Evolutionary conservation across 2,113 vertebrate genomes (phyloP).

Genomic region (Mohoua ochrocephala): DNA sequence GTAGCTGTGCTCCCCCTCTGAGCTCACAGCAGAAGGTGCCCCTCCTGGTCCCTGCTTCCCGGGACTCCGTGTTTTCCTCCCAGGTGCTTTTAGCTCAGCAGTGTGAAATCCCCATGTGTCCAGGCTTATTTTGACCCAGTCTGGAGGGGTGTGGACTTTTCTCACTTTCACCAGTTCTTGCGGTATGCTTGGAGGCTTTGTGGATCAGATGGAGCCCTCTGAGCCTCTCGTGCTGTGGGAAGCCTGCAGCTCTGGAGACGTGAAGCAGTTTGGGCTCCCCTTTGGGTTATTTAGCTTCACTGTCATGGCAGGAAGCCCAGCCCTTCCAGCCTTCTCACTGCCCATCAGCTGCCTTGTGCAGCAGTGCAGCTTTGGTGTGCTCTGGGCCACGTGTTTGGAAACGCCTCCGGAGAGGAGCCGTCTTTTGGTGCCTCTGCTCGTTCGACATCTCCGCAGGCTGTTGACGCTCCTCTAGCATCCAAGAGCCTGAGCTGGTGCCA

Average conservation of each 20-base stretch:
- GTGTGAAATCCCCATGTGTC: neutral
- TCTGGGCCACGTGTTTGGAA: neutral
- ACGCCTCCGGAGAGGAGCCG: neutral
- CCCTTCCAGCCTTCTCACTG: neutral
- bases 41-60: neutral
- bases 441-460: neutral
- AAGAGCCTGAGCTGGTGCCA: neutral
- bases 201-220: neutral
- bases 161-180: neutral
- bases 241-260: neutral
- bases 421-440: neutral
- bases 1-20: neutral
- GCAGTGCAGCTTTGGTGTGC: accelerated
- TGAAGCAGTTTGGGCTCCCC: neutral
- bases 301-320: neutral
- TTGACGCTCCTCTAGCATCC: accelerated
- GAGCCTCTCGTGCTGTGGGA: neutral
- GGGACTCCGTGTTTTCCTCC: neutral
- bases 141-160: neutral
- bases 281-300: neutral
- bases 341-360: neutral
- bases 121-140: neutral
- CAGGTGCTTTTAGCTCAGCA: neutral
- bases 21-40: neutral
- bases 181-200: neutral